A percentile compares a stretch with the other conserved stretches of the same genome.
Evolutionary conservation across 2,113 vertebrate genomes (phyloP).

Genomic region (Rhizomys pruinosus): DNA sequence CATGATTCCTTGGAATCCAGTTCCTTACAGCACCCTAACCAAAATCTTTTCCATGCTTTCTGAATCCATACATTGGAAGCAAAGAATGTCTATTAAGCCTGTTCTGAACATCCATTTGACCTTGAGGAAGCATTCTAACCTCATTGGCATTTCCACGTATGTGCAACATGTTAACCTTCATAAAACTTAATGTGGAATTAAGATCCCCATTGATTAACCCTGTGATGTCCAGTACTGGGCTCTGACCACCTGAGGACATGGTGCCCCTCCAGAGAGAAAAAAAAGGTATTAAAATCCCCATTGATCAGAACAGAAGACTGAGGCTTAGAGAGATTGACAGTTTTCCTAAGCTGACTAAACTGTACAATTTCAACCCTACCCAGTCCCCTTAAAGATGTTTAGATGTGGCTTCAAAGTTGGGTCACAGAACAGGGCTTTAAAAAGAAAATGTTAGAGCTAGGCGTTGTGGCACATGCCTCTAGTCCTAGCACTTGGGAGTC

Average conservation of each 20-base stretch:
- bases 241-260: too few species aligned
- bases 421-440: too few species aligned
- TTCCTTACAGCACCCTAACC: not conserved
- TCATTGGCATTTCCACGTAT: not conserved
- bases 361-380: not conserved
- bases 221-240: too few species aligned
- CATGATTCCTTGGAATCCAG: not conserved
- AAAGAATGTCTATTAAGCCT: not conserved
- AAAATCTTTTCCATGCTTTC: not conserved
- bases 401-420: slow-evolving; percentile 24
- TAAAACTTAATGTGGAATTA: not conserved
- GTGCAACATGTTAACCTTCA: not conserved
- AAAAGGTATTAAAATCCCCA: not conserved
- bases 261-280: too few species aligned
- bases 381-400: slow-evolving; percentile 33
- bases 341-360: not conserved
- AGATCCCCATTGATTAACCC: too few species aligned
- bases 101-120: not conserved
- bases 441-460: too few species aligned
- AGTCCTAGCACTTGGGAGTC: too few species aligned
- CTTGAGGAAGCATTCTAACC: slow-evolving; percentile 41
- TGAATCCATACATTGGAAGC: not conserved
- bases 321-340: not conserved
- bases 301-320: not conserved
- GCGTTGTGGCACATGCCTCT: too few species aligned